phyloP scores from a whole-genome alignment of 2,113 vertebrate genomes.

The Thunnus maccoyii region DNA sequence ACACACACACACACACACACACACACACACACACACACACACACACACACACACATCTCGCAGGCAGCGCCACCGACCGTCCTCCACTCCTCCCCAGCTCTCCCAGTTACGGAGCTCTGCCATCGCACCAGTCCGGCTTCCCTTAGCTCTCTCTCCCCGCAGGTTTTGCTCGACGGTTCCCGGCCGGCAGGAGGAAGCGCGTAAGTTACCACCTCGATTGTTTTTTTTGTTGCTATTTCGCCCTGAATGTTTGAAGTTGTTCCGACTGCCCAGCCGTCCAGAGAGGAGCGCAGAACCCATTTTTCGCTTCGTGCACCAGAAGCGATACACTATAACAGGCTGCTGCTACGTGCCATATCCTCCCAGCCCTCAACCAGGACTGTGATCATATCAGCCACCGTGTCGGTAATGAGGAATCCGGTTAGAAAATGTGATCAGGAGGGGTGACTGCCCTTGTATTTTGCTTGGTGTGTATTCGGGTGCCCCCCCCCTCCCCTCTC shows the following conservation, averaged over 20 bases:
- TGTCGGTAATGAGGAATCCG: conserved; percentile 57
- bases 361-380: conserved; percentile 35
- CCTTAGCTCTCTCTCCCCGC: conserved; percentile 24
- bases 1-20: conserved; percentile 27
- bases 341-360: conserved; percentile 65
- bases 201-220: conserved; percentile 70
- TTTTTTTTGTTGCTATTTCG: conserved; percentile 19
- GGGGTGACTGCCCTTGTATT: conserved; percentile 68
- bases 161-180: conserved; percentile 65
- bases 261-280: conserved; percentile 56
- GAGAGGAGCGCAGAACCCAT: conserved; percentile 64
- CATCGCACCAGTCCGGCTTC: conserved; percentile 77
- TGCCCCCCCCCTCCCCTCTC: conserved; percentile 32
- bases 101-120: conserved; percentile 77
- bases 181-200: conserved; percentile 64
- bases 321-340: conserved; percentile 54
- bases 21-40: conserved; percentile 39
- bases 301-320: conserved; percentile 76
- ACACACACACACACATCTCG: conserved; percentile 47
- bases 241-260: conserved; percentile 75
- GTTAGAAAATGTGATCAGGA: conserved; percentile 47
- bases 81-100: conserved; percentile 75
- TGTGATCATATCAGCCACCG: conserved; percentile 44
- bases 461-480: conserved; percentile 55
- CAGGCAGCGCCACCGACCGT: conserved; percentile 74